Conservation (phyloP, 2,113 vertebrate genomes). For the Python bivittatus region DNA sequence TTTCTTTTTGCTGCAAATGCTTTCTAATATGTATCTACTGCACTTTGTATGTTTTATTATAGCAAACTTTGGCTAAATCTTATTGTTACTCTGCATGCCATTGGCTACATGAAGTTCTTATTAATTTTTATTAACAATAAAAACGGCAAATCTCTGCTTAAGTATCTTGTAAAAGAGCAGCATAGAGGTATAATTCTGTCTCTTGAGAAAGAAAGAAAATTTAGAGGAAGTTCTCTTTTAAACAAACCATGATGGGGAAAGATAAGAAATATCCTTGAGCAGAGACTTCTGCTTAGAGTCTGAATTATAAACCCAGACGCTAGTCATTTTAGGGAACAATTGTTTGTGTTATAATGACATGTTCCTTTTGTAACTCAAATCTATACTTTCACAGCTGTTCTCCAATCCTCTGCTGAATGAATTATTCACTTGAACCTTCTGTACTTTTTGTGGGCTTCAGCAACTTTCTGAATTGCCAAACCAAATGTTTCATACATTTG, state of each 20-base stretch:
- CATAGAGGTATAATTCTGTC: not conserved
- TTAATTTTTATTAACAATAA: not conserved
- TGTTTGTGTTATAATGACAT: conserved; percentile 44
- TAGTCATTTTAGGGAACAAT: conserved; percentile 37
- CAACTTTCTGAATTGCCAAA: conserved; percentile 62
- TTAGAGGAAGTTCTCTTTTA: not conserved
- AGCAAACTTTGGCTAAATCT: not conserved
- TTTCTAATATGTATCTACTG: not conserved
- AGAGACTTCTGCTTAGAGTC: conserved; percentile 2
- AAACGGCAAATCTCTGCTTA: not conserved
- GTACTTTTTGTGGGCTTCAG: conserved; percentile 69
- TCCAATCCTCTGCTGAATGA: conserved; percentile 54
- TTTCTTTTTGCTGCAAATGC: not conserved
- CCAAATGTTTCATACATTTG: conserved; percentile 56
- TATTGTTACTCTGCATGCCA: not conserved
- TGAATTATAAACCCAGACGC: not conserved
- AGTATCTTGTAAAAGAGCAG: not conserved
- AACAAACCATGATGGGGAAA: not conserved
- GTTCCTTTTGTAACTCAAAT: conserved; percentile 60
- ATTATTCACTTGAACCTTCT: conserved; percentile 67
- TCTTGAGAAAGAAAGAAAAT: not conserved
- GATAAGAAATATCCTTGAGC: not conserved
- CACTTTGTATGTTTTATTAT: not conserved
- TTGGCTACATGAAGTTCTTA: not conserved
- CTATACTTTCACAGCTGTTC: conserved; percentile 60